phyloP scores from a whole-genome alignment of 2,888 invertebrate species.

The Trissonchulus sp. region DNA sequence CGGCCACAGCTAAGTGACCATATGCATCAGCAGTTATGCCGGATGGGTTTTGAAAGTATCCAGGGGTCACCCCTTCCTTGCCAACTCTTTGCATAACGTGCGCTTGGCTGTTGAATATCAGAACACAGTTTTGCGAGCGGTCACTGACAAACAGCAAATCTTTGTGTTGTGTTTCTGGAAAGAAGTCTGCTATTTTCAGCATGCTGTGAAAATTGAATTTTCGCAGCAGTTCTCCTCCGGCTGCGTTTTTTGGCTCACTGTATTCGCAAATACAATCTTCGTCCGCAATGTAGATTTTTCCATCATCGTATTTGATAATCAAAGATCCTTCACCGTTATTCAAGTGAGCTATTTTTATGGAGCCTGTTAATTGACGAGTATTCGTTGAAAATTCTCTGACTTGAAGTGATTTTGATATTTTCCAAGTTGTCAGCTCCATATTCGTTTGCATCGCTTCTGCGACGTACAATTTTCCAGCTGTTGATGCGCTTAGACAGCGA shows the following conservation, averaged over 20 bases:
- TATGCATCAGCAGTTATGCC: conserved; percentile 22
- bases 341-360: neutral
- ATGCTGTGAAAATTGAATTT: conserved; percentile 29
- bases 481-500: neutral
- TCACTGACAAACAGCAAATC: conserved; percentile 12
- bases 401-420: neutral
- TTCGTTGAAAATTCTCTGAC: neutral
- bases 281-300: conserved; percentile 12
- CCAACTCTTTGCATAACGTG: conserved; percentile 20
- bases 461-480: neutral
- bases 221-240: neutral
- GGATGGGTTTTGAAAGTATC: conserved; percentile 19
- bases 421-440: conserved; percentile 23
- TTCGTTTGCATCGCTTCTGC: conserved; percentile 21
- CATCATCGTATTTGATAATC: neutral
- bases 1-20: conserved; percentile 30
- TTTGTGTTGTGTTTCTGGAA: conserved; percentile 1
- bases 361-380: neutral
- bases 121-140: neutral
- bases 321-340: neutral
- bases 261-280: conserved; percentile 25
- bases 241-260: neutral
- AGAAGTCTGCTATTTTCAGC: conserved; percentile 22
- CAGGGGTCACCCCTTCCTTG: conserved; percentile 28
- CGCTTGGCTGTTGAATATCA: conserved; percentile 20